Evolutionary conservation across 2,888 invertebrate genomes (phyloP).

Genomic region (Anthophora plumipes): DNA sequence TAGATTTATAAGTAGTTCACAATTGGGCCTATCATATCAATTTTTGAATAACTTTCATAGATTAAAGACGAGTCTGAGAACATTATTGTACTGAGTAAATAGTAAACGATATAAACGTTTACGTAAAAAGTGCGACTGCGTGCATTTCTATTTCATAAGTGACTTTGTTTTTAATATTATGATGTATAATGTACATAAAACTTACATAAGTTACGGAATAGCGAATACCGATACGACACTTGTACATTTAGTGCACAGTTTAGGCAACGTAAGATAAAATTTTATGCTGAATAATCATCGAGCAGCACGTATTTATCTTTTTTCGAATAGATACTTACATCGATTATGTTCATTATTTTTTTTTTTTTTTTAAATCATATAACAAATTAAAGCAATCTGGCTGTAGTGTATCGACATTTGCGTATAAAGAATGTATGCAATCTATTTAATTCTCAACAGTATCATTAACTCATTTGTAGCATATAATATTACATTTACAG

Average conservation of each 20-base stretch:
- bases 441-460: constrained; percentile 28
- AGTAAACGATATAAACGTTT: constrained; percentile 27
- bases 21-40: constrained; percentile 65
- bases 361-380: constrained; percentile 24
- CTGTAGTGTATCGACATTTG: constrained; percentile 21
- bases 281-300: constrained; percentile 41
- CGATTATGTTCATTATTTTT: constrained; percentile 14
- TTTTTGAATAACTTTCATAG: constrained; percentile 40
- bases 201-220: constrained; percentile 48
- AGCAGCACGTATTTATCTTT: constrained; percentile 37
- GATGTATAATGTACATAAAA: constrained; percentile 62
- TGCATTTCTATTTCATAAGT: constrained; percentile 55
- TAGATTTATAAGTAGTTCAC: constrained; percentile 36
- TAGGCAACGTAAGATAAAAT: constrained; percentile 43
- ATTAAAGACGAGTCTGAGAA: constrained; percentile 53
- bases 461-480: constrained; percentile 44
- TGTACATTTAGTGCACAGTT: constrained; percentile 59
- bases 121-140: constrained; percentile 33
- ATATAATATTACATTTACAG: constrained; percentile 44
- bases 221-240: constrained; percentile 36
- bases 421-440: constrained; percentile 35
- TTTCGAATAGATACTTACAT: constrained; percentile 30
- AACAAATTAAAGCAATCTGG: constrained; percentile 14
- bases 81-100: constrained; percentile 42
- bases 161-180: constrained; percentile 52